A percentile compares a stretch with the other conserved stretches of the same genome.
phyloP scores from a whole-genome alignment of 2,797 vertebrate species.

The Clarias fuscus region DNA sequence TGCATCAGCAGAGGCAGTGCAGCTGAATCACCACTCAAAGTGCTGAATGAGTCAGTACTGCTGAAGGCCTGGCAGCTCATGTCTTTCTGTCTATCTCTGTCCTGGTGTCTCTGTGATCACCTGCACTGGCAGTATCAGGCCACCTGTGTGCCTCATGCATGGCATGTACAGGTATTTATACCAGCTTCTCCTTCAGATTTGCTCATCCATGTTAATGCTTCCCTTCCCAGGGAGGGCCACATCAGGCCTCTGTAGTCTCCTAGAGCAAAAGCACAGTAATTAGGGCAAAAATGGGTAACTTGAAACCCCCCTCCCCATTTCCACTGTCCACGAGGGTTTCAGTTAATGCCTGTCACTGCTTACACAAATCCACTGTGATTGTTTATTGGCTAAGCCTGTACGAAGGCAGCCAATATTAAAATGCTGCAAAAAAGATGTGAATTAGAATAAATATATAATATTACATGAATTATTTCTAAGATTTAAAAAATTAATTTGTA shows the following conservation, averaged over 20 bases:
- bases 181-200: slow-evolving; percentile 67
- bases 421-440: neutral
- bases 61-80: slow-evolving; percentile 94
- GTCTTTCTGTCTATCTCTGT: slow-evolving; percentile 25
- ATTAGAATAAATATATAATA: neutral
- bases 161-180: slow-evolving; percentile 95
- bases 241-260: slow-evolving; percentile 71
- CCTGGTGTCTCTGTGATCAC: slow-evolving; percentile 17
- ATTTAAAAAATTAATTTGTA: neutral
- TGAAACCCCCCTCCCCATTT: slow-evolving; percentile 66
- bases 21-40: slow-evolving; percentile 84
- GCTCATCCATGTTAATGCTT: slow-evolving; percentile 84
- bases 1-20: slow-evolving; percentile 94
- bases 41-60: slow-evolving; percentile 83
- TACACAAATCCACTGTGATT: slow-evolving; percentile 43
- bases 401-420: slow-evolving; percentile 24
- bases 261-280: slow-evolving; percentile 70
- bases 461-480: neutral
- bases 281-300: slow-evolving; percentile 69
- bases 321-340: slow-evolving; percentile 56
- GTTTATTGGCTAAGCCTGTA: slow-evolving; percentile 26
- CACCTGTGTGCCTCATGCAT: slow-evolving; percentile 73
- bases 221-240: slow-evolving; percentile 74
- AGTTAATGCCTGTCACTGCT: slow-evolving; percentile 44
- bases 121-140: slow-evolving; percentile 52